Evolutionary conservation across 2,797 vertebrate species (phyloP).

Genomic region (Sciurus carolinensis): DNA sequence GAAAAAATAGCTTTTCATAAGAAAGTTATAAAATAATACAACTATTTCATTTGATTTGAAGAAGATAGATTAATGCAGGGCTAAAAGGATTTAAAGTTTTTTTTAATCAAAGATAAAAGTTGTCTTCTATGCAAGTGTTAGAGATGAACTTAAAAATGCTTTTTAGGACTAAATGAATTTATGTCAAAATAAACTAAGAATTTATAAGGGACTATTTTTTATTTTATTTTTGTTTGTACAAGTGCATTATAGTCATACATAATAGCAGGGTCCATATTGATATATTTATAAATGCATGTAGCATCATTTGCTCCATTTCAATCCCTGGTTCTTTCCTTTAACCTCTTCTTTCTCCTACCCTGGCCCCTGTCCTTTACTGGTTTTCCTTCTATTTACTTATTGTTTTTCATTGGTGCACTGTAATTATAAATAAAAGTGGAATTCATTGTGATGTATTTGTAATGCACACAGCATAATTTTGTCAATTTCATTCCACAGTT

Average conservation of each 20-base stretch:
- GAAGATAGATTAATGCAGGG: conserved; percentile 23
- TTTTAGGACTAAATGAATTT: not conserved
- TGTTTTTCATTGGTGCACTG: too few species aligned
- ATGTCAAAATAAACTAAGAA: conserved; percentile 9
- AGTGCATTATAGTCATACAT: too few species aligned
- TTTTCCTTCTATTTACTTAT: not conserved
- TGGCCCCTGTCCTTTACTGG: too few species aligned
- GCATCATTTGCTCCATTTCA: too few species aligned
- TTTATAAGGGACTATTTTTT: not conserved
- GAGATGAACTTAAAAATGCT: conserved; percentile 15
- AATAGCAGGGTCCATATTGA: too few species aligned
- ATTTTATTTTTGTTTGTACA: not conserved
- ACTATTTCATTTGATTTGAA: conserved; percentile 70
- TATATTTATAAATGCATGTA: too few species aligned
- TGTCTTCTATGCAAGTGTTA: not conserved
- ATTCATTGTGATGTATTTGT: too few species aligned
- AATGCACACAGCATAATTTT: too few species aligned
- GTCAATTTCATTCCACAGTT: too few species aligned
- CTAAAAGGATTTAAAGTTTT: conserved; percentile 23
- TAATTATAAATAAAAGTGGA: too few species aligned
- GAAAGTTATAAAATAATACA: conserved; percentile 63
- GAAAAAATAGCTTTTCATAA: conserved; percentile 48
- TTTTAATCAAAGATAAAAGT: conserved; percentile 23
- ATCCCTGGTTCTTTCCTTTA: not conserved
- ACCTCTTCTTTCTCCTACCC: not conserved